phyloP scores from a whole-genome alignment of 1,140 invertebrate species.

The Sminthurides bifidus region DNA sequence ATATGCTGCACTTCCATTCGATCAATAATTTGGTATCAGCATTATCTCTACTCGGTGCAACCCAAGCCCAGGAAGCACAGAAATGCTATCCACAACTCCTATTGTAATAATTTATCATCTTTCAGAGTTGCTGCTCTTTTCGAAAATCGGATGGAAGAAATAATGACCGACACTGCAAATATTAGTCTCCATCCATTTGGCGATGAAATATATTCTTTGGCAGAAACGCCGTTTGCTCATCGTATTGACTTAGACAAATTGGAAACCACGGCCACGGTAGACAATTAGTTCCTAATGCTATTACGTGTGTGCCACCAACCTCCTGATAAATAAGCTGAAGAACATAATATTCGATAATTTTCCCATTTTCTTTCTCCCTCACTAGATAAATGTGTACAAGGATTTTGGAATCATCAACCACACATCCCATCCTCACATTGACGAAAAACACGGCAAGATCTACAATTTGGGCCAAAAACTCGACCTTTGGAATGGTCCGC shows the following conservation, averaged over 20 bases:
- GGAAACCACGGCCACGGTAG: constrained; percentile 46
- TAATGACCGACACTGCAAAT: constrained; percentile 67
- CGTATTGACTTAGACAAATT: constrained; percentile 58
- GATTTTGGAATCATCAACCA: constrained; percentile 65
- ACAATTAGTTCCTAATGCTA: constrained; percentile 1
- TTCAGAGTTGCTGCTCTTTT: constrained; percentile 55
- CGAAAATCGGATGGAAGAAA: constrained; percentile 42
- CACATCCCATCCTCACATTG: constrained; percentile 73
- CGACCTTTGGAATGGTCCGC: constrained; percentile 47
- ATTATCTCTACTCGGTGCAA: background rate
- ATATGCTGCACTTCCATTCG: background rate
- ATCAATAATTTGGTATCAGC: background rate
- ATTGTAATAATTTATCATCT: background rate
- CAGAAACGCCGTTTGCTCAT: constrained; percentile 67
- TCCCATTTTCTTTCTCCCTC: constrained; percentile 34
- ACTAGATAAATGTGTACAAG: constrained; percentile 55
- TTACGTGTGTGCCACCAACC: background rate
- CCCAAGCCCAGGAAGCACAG: background rate
- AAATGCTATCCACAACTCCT: background rate
- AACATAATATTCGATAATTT: constrained; percentile 15
- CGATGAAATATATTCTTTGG: constrained; percentile 69
- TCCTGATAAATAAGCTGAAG: background rate
- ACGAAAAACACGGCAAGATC: constrained; percentile 46
- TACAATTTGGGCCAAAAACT: constrained; percentile 66
- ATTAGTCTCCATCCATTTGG: constrained; percentile 79